These are phyloP conservation scores for Orchesella flavescens DNA, from an alignment of 2,888 invertebrate species.

Conservation along the genomic window DNA sequence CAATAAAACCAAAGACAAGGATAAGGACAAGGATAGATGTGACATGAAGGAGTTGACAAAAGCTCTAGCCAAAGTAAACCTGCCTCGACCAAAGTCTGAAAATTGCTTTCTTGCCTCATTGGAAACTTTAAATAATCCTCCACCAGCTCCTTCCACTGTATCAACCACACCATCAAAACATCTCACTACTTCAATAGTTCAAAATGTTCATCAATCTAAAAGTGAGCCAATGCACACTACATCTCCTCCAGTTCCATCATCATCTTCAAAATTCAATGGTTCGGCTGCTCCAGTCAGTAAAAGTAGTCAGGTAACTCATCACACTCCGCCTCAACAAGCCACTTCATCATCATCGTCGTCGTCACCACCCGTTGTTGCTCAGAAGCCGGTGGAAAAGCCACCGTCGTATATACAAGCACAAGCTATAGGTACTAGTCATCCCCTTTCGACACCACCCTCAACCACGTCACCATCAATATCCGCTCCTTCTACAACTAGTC, in stretches of 20 bases:
- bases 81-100: constrained; percentile 81
- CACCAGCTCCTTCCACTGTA: constrained; percentile 53
- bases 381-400: constrained; percentile 54
- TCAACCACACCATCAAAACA: constrained; percentile 48
- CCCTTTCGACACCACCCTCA: constrained; percentile 45
- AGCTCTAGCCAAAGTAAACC: constrained; percentile 73
- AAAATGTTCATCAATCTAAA: constrained; percentile 54
- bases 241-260: constrained; percentile 30
- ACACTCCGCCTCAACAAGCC: constrained; percentile 37
- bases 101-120: constrained; percentile 83
- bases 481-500: constrained; percentile 23
- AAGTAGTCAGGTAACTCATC: constrained; percentile 44
- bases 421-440: constrained; percentile 46
- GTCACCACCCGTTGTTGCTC: constrained; percentile 24
- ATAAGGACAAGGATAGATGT: constrained; percentile 70
- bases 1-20: constrained; percentile 66
- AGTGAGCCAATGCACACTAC: constrained; percentile 50
- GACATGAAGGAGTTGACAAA: constrained; percentile 72
- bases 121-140: constrained; percentile 68
- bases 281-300: constrained; percentile 34
- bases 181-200: constrained; percentile 46
- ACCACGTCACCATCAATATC: constrained; percentile 39
- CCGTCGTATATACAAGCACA: constrained; percentile 57
- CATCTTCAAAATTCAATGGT: constrained; percentile 34
- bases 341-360: constrained; percentile 46